These are phyloP conservation scores for Platerodrilus igneus DNA, from an alignment of 2,888 invertebrate genomes.

Conservation along the genomic window DNA sequence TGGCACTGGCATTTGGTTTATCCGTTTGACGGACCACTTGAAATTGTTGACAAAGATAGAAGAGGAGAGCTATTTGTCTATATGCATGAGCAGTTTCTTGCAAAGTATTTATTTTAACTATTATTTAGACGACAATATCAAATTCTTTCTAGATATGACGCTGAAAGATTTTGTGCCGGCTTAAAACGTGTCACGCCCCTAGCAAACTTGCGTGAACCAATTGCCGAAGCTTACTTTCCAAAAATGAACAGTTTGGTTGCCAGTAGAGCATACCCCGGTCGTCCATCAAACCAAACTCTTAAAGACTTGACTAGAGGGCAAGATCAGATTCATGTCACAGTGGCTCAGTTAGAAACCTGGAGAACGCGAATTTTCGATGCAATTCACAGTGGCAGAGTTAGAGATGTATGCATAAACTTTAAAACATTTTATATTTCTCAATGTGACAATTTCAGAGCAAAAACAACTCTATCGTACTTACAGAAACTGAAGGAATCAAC, in stretches of 20 bases:
- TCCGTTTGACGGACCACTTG: slow-evolving; percentile 62
- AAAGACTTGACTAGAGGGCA: slow-evolving; percentile 62
- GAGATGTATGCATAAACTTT: slow-evolving; percentile 55
- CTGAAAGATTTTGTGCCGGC: slow-evolving; percentile 70
- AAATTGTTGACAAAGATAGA: slow-evolving; percentile 68
- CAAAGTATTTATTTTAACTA: slow-evolving; percentile 45
- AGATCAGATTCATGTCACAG: slow-evolving; percentile 62
- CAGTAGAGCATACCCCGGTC: slow-evolving; percentile 70
- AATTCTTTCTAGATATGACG: slow-evolving; percentile 61
- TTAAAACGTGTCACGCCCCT: slow-evolving; percentile 60
- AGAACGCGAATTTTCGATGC: slow-evolving; percentile 67
- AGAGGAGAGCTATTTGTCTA: slow-evolving; percentile 77
- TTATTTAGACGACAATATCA: background rate
- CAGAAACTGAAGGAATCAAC: slow-evolving; percentile 70
- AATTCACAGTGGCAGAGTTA: slow-evolving; percentile 60
- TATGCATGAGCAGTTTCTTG: slow-evolving; percentile 68
- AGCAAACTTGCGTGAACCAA: slow-evolving; percentile 63
- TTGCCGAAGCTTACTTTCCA: slow-evolving; percentile 77
- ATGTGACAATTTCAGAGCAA: slow-evolving; percentile 48
- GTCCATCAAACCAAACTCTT: slow-evolving; percentile 55
- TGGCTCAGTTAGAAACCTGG: slow-evolving; percentile 72
- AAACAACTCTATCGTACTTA: slow-evolving; percentile 56
- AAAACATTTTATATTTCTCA: background rate
- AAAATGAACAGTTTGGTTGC: slow-evolving; percentile 76
- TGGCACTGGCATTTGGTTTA: slow-evolving; percentile 92